phyloP scores from a whole-genome alignment of 2,113 vertebrate species.

The Platysternon megacephalum region DNA sequence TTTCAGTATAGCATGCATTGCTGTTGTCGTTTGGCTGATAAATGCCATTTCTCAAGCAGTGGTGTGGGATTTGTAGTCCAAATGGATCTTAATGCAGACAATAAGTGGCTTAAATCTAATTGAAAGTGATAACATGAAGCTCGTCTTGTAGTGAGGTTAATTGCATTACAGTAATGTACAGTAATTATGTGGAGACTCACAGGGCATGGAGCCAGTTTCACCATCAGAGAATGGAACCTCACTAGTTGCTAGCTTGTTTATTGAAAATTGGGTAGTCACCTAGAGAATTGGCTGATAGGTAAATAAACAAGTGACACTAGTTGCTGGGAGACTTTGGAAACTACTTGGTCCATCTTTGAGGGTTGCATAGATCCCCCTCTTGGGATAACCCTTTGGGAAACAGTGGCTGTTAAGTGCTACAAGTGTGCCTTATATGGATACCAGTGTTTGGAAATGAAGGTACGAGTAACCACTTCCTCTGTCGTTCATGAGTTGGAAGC shows the following conservation, averaged over 20 bases:
- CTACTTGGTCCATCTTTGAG: rapidly evolving
- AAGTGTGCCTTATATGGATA: neutral
- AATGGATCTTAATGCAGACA: neutral
- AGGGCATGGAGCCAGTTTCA: constrained; percentile 52
- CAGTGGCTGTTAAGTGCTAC: neutral
- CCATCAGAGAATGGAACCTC: constrained; percentile 48
- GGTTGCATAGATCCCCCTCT: neutral
- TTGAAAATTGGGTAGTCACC: constrained; percentile 22
- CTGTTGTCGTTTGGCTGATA: neutral
- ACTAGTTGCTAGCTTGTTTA: constrained; percentile 56
- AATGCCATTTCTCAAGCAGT: neutral
- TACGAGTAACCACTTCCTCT: neutral
- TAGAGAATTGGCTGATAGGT: neutral
- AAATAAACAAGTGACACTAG: neutral
- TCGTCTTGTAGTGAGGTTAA: constrained; percentile 61
- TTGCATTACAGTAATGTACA: constrained; percentile 65
- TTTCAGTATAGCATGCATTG: neutral
- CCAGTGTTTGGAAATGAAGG: rapidly evolving
- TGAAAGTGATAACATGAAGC: constrained; percentile 65
- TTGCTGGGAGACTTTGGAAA: neutral
- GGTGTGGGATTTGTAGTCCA: neutral
- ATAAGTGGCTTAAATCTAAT: constrained; percentile 63
- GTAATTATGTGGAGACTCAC: constrained; percentile 33
- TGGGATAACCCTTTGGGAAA: neutral
- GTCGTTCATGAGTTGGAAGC: neutral